These are phyloP conservation scores for Dissostichus mawsoni DNA, from an alignment of 2,113 vertebrate genomes.

Conservation along the genomic window DNA sequence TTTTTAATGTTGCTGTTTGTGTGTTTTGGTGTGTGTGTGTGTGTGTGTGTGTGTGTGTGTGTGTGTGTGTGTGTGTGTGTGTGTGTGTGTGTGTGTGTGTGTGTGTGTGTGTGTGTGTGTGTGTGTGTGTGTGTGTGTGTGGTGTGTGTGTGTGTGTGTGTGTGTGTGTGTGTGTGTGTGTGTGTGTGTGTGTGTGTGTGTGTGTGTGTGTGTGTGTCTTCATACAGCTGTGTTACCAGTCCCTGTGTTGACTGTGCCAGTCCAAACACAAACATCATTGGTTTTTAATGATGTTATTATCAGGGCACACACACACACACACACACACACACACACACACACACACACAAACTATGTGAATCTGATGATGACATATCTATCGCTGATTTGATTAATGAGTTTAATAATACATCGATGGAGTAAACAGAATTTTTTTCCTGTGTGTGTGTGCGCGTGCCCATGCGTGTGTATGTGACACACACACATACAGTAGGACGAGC, in stretches of 20 bases:
- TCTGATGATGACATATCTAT: constrained; percentile 24
- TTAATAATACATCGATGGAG: constrained; percentile 54
- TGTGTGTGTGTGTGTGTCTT: constrained; percentile 36
- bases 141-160: constrained; percentile 58
- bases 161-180: too few species aligned
- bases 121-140: constrained; percentile 32
- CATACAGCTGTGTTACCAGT: constrained; percentile 75
- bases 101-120: constrained; percentile 52
- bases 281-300: constrained; percentile 76
- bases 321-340: constrained; percentile 16
- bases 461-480: constrained; percentile 44
- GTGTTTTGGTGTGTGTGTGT: constrained; percentile 60
- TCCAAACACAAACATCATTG: constrained; percentile 77
- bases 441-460: constrained; percentile 36
- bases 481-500: constrained; percentile 39
- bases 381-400: constrained; percentile 41
- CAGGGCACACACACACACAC: constrained; percentile 37
- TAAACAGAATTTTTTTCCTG: constrained; percentile 30
- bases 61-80: constrained; percentile 25
- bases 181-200: too few species aligned
- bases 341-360: constrained; percentile 20
- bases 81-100: constrained; percentile 54
- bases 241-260: constrained; percentile 63
- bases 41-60: constrained; percentile 56
- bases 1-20: constrained; percentile 60